Percentiles rank a stretch among this genome's conserved stretches.
Conservation (phyloP, 2,797 vertebrate species). For the Melopsittacus undulatus region DNA sequence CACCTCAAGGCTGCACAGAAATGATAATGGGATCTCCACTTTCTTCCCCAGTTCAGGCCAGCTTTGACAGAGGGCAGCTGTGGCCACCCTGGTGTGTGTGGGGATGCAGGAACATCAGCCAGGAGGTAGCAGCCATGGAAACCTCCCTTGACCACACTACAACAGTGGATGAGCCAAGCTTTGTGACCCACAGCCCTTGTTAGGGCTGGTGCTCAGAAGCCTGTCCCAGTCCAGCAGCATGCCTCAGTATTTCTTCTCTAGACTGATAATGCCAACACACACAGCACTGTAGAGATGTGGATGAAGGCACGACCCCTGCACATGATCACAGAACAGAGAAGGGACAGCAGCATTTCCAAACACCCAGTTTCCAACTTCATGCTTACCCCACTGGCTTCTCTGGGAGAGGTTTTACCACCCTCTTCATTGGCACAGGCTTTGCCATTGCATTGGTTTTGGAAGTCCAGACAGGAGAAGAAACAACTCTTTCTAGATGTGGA, state of each 20-base stretch:
- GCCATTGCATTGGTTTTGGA: neutral
- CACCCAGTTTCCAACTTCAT: neutral
- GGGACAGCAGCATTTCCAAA: neutral
- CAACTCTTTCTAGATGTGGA: neutral
- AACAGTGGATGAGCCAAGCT: neutral
- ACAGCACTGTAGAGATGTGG: neutral
- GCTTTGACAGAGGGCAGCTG: neutral
- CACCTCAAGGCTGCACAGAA: neutral
- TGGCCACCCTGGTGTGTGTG: neutral
- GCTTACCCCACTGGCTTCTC: neutral
- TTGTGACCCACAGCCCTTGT: neutral
- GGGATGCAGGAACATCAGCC: neutral
- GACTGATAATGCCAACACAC: neutral
- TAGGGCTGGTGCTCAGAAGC: neutral
- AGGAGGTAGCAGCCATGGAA: neutral
- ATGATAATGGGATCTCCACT: neutral
- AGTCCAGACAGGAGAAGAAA: neutral
- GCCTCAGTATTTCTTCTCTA: neutral
- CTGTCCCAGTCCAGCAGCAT: neutral
- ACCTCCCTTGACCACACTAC: neutral
- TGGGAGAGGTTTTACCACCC: neutral
- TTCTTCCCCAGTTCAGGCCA: neutral
- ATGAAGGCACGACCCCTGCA: neutral
- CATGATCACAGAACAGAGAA: neutral
- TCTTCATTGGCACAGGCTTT: neutral